Conservation (phyloP, 2,797 vertebrate species). For the Lagorchestes hirsutus region DNA sequence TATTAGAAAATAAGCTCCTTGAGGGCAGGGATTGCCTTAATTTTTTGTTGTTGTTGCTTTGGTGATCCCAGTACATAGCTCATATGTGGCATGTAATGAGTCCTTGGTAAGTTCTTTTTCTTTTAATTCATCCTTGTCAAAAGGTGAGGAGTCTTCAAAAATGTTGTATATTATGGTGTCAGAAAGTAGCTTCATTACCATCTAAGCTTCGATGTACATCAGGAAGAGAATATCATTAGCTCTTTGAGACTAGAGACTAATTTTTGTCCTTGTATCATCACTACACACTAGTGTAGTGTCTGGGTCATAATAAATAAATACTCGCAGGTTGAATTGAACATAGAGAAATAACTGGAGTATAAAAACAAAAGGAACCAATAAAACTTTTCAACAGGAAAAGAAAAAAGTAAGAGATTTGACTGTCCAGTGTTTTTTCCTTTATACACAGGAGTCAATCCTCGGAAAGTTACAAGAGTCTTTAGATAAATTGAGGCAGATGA, state of each 20-base stretch:
- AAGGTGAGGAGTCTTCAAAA: not conserved
- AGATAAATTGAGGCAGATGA: slow-evolving; percentile 84
- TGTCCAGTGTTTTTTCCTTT: slow-evolving; percentile 87
- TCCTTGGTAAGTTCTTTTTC: not conserved
- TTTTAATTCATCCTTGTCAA: not conserved
- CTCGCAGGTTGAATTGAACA: not conserved
- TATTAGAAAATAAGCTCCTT: not conserved
- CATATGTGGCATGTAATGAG: not conserved
- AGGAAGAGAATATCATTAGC: not conserved
- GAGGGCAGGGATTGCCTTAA: not conserved
- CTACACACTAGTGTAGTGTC: not conserved
- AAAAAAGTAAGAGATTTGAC: slow-evolving; percentile 85
- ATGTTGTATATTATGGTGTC: not conserved
- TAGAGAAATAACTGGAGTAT: not conserved
- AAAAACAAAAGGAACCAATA: not conserved
- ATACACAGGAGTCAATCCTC: slow-evolving; percentile 86
- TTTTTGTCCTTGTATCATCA: not conserved
- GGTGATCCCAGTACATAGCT: not conserved
- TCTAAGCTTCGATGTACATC: not conserved
- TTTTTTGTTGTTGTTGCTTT: not conserved
- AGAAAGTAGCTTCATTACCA: not conserved
- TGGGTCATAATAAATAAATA: not conserved
- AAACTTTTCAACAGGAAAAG: slow-evolving; percentile 64
- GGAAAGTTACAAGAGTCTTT: slow-evolving; percentile 86
- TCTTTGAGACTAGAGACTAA: not conserved